Evolutionary conservation across 2,888 invertebrate genomes (phyloP), one percentile per base, ranked within the genome.

Genomic region (Neoaliturus tenellus): DNA sequence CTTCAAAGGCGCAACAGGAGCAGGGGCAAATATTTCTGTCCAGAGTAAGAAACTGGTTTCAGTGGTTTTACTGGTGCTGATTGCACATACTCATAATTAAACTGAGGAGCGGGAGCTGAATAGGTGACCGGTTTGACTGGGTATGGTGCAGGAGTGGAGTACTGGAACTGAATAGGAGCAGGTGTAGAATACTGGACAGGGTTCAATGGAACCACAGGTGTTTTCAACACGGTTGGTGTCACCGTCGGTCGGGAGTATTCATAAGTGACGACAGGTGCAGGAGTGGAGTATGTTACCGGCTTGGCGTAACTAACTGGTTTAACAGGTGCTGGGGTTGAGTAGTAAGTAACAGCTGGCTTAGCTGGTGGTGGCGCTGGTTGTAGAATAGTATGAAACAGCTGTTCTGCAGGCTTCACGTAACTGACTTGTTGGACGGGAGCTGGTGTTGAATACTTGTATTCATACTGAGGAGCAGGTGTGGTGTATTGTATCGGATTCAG

Each of bases 161-260:
- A 44, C 25, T 75, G 44, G 39, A 44, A 75, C 2, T 20, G 20
- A n/a, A 48, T 41, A 17, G 87, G 84, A 25, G 85, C 83, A 28
- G 88, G 84, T 5, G 88, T 87, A 44, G 84, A 73, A 84, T 85
- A 87, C 81, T 85, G 86, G 14, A 85, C 83, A 80, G 28, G 88
- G 85, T 85, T 86, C 78, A 87, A 62, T 3, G 86, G 87, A 20
- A 85, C 83, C 6, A 81, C 81, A 62, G 84, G 86, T 51, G 84
- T 86, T 51, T 78, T 84, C 0, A 80, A 20, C 12, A 86, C 86
- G 12, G 82, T 58, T 25, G 86, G 86, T 44, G 82, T 85, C 12
- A 75, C 75, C 25, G 48, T n/a, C 1, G 41, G 28, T 1, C 28
- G 28, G 1, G 62, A 62, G 31, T 62, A 58, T 17, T 81, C 41